phyloP scores from a whole-genome alignment of 2,888 invertebrate genomes.

The Luperina nickerlii region DNA sequence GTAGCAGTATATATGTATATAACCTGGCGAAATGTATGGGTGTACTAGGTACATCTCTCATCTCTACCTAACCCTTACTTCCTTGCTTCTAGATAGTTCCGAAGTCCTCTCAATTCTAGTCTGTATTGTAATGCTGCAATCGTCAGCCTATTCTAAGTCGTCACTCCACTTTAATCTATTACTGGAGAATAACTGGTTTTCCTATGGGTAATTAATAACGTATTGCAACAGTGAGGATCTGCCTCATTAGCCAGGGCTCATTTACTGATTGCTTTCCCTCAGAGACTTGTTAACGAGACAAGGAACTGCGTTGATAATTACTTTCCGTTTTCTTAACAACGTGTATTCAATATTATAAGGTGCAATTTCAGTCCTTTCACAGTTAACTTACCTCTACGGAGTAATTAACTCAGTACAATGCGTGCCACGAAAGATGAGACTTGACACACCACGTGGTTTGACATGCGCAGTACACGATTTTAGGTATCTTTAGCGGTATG shows the following conservation, averaged over 20 bases:
- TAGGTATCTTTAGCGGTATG: too few relatives aligned
- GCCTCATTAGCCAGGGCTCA: slow-evolving; percentile 26
- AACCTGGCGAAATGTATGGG: too few relatives aligned
- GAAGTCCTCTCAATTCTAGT: not conserved
- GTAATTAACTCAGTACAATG: too few relatives aligned
- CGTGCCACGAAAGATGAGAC: too few relatives aligned
- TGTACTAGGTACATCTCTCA: too few relatives aligned
- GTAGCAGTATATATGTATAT: too few relatives aligned
- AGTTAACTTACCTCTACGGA: not conserved
- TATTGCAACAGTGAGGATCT: slow-evolving; percentile 5
- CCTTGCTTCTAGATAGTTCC: not conserved
- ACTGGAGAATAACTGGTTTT: slow-evolving; percentile 4
- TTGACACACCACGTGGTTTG: too few relatives aligned
- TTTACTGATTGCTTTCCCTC: slow-evolving; percentile 34
- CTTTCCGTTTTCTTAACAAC: not conserved
- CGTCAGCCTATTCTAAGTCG: not conserved
- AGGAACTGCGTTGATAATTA: not conserved
- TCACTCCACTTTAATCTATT: not conserved
- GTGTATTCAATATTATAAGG: not conserved
- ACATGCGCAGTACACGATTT: too few relatives aligned
- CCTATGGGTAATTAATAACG: slow-evolving; percentile 21
- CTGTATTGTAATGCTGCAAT: not conserved
- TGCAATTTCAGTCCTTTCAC: not conserved
- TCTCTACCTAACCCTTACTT: too few relatives aligned
- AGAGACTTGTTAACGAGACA: slow-evolving; percentile 10